Evolutionary conservation across 2,888 invertebrate genomes (phyloP), one percentile per base, ranked within the genome.

Genomic region (Brenthis hecate): DNA sequence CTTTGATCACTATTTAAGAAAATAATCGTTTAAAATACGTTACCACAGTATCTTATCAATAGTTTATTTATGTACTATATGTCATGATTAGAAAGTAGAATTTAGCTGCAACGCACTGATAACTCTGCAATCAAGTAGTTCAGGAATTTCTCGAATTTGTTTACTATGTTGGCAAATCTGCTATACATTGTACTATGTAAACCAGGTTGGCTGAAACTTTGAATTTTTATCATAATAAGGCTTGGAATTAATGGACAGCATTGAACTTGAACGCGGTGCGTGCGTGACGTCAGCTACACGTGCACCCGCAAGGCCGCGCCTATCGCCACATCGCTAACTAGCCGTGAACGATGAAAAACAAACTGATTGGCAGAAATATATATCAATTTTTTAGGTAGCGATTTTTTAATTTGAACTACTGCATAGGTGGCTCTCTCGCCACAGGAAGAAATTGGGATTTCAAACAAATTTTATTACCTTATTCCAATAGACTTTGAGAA

Each of bases 211-310:
- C 23, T 51, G 63, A 71, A 71, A 60, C 63, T 66, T 66, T 66
- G 56, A 63, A 63, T 71, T 58, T 65, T 66, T 68, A 65, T 47
- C 66, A 66, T 56, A 53, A 56, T 65, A 60, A 65, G 65, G 43
- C 60, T 53, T 68, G 66, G 66, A 71, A 71, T 72, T 66, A 72
- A 72, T 73, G 72, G 72, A 82, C 87, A 91, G 77, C 92, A 91
- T 91, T 92, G 92, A 92, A 92, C 91, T 91, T 92, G 92, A 91
- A 88, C 89, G 87, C 80, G 78, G 87, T 88, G 88, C 77, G 80
- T 76, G 81, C 66, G 77, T 89, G 90, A 89, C 90, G 90, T 90
- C 86, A 89, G 74, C 68, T 76, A 75, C 78, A 82, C 80, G 81
- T 80, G 79, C 82, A 74, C 67, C 74, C 77, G 80, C 86, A 85